Base-by-base conservation (phyloP, 2,888 invertebrate genomes). In the Thera britannica region DNA sequence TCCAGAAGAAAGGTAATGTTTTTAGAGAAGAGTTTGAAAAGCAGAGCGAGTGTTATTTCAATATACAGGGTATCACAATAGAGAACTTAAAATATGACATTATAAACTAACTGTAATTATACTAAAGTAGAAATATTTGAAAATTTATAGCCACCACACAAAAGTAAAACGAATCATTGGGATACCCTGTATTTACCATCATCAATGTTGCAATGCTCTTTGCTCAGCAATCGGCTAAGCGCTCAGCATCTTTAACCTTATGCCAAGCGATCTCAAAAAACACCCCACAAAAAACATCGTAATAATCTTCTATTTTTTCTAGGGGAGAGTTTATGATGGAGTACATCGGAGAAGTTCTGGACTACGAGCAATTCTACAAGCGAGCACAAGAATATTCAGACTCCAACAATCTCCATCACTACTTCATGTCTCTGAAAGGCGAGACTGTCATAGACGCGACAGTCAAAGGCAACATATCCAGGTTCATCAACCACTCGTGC, bases 401-500 rank as follows among this genome's bases (percentile, higher is more conserved):
- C 77, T 97, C 97, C 69, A 98, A 98, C 86, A 97, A 97, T 83
- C 95, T 96, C 48, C 99, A 99, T 89, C 98, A 98, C 87, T 99
- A 99, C 89, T 99, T 99, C 87, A 99, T 99, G 99, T 97, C 99
- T 0, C 92, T 99, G 57, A 97, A 98, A 83, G 97, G 97, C 0
- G 98, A 99, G 65, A 92, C 93, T 0, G 92, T 93, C 0, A 99
- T 99, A 70, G 99, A 99, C 92, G 99, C 99, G 2, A 99, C 99
- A 0, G 92, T 95, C 77, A 98, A 97, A 88, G 99, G 99, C 46
- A 99, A 99, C 86, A 96, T 98, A 69, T 99, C 99, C 0, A 94
- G 99, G 52, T 99, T 99, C 84, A 99, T 99, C 78, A 99, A 99
- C 90, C 99, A 99, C 87, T 99, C 99, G 57, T 99, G 99, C 86